Evolutionary conservation across 2,888 invertebrate genomes (phyloP), one percentile per base, ranked within the genome.

Genomic region (Diarsia dahlii): DNA sequence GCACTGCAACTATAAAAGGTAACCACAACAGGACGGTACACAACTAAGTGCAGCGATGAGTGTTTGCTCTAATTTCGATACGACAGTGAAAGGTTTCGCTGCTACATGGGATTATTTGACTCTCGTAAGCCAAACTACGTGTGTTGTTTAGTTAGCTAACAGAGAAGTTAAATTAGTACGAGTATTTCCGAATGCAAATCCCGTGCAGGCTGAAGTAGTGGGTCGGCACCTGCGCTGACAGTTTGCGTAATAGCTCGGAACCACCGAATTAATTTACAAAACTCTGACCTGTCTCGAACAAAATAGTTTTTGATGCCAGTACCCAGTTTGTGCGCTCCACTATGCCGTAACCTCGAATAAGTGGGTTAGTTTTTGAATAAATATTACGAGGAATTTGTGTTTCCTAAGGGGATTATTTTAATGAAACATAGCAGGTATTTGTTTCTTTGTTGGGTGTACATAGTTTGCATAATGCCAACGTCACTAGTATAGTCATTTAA

Each of bases 201-300:
- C 93, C 86, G 87, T 88, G 92, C 90, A 89, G 85, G 86, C 88
- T 88, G 91, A 90, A 92, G 91, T 90, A 90, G 90, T 87, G 91
- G 89, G 91, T 90, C 91, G 90, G 91, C 95, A 96, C 95, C 95
- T 95, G 96, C 91, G 92, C 94, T 94, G 95, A 95, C 95, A 95
- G 95, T 94, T 94, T 93, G 91, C 92, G 95, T 96, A 95, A 96
- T 96, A 95, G 95, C 93, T 92, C 91, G 94, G 93, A 95, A 95
- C 95, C 94, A 90, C 93, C 92, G 93, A 95, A 95, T 95, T 95
- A 95, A 96, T 96, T 95, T 92, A 93, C 94, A 94, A 95, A 96
- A 95, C 94, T 95, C 93, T 92, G 92, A 94, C 93, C 94, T 92
- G 93, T 94, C 93, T 91, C 90, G 87, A 89, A 90, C 94, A 91